Evolutionary conservation across 2,113 vertebrate genomes (phyloP).

Genomic region (Tamias sibiricus): DNA sequence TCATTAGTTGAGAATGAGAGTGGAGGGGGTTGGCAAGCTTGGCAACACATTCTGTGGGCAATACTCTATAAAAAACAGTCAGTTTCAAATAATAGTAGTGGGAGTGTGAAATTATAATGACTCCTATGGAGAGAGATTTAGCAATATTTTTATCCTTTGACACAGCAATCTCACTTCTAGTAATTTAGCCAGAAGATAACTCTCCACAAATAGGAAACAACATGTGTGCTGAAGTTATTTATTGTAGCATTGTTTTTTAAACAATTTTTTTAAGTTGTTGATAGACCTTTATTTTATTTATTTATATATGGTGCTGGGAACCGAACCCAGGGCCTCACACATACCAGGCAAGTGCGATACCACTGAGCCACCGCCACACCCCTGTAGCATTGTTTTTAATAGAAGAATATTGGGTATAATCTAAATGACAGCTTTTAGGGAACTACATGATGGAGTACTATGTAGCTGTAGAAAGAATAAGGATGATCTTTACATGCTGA

Average conservation of each 20-base stretch:
- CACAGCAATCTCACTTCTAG: neutral
- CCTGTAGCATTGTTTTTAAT: neutral
- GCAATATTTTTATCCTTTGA: constrained; percentile 39
- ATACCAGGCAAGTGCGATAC: no score
- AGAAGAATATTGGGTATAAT: neutral
- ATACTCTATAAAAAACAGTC: neutral
- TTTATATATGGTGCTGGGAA: no score
- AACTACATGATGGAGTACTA: neutral
- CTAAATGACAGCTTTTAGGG: neutral
- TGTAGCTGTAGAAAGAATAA: neutral
- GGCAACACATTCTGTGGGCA: neutral
- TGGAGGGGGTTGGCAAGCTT: neutral
- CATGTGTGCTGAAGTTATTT: neutral
- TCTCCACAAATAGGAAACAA: neutral
- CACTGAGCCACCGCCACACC: no score
- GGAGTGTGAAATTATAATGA: neutral
- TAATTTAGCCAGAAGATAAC: constrained; percentile 12
- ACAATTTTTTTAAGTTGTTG: no score
- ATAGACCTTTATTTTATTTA: no score
- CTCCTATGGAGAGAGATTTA: neutral
- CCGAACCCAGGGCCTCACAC: no score
- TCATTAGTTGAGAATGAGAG: neutral
- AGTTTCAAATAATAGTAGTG: neutral
- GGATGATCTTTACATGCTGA: neutral
- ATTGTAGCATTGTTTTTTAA: neutral